Base-by-base conservation (phyloP, 2,797 vertebrate genomes). In the Taeniopygia guttata region DNA sequence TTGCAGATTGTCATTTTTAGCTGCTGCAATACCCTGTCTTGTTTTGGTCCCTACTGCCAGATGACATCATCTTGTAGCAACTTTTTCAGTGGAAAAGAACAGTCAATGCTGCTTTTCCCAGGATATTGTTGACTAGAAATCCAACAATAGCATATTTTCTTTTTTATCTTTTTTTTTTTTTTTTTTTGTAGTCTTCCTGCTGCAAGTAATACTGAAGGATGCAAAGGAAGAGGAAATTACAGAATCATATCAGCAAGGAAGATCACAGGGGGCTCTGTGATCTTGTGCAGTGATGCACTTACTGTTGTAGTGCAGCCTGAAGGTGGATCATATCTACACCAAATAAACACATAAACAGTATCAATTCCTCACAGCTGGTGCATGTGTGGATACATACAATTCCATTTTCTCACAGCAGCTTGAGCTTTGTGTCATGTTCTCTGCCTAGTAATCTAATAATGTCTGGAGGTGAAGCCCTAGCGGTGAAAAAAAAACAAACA, bases 1-100 rank as follows among this genome's bases (percentile, higher is more conserved):
- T 56, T 96, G 95, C 94, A 96, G 91, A 66, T 34, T 84, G 92
- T 87, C 79, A 81, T 95, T 96, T 96, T 96, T 91, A 96, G 91
- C 84, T 96, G 85, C 95, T 93, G 95, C 95, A 95, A 87, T 68
- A 64, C 55, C 51, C 64, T 4, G 3, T 66, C 67, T 92, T 94
- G 89, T 95, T 96, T 95, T 92, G 92, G 89, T 93, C 91, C 45
- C 76, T 84, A 27, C 69, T 96, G 87, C 94, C 92, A 95, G 82
- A 82, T 96, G 75, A 94, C 85, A 93, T 96, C 94, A 96, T 82
- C 67, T 59, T 74, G 49, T 82, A 89, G 85, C 89, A 95, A 94
- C 93, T 90, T 91, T 67, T 78, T 86, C 82, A 79, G 91, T 11
- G 76, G n/a, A 81, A 34, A 82, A 85, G 84, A 81, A 34, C 82